A percentile compares a stretch with the other conserved stretches of the same genome.
Conservation (phyloP, 2,888 invertebrate species). For the Spodoptera littoralis region DNA sequence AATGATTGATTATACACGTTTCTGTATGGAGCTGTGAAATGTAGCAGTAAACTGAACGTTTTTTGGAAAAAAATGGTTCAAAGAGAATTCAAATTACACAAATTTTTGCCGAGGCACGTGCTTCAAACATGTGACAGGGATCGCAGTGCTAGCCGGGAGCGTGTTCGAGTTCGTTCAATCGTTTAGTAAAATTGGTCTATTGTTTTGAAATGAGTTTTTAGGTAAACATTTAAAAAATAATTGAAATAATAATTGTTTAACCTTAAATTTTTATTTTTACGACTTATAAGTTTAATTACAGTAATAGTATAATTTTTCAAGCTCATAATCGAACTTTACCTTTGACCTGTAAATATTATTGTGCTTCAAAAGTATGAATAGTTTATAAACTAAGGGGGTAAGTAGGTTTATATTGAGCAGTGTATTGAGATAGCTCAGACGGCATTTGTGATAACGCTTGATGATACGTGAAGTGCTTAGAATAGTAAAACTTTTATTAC, state of each 20-base stretch:
- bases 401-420: constrained; percentile 49
- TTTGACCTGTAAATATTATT: constrained; percentile 56
- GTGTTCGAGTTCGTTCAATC: constrained; percentile 20
- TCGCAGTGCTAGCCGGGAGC: constrained; percentile 24
- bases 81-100: constrained; percentile 26
- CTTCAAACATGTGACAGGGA: constrained; percentile 26
- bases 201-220: neutral
- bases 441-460: constrained; percentile 78
- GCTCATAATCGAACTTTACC: constrained; percentile 7
- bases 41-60: neutral
- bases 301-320: constrained; percentile 3
- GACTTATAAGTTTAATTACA: no score
- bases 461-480: constrained; percentile 52
- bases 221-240: no score
- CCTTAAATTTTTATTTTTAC: neutral
- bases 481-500: constrained; percentile 48
- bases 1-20: neutral
- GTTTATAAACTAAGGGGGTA: constrained; percentile 17
- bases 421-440: constrained; percentile 62
- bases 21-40: neutral
- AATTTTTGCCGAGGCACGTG: constrained; percentile 37
- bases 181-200: constrained; percentile 1
- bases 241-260: neutral
- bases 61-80: constrained; percentile 12
- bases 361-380: constrained; percentile 57